Evolutionary conservation across 2,113 vertebrate species (phyloP), one percentile per base, ranked within the genome.

Genomic region (Electrona antarctica): DNA sequence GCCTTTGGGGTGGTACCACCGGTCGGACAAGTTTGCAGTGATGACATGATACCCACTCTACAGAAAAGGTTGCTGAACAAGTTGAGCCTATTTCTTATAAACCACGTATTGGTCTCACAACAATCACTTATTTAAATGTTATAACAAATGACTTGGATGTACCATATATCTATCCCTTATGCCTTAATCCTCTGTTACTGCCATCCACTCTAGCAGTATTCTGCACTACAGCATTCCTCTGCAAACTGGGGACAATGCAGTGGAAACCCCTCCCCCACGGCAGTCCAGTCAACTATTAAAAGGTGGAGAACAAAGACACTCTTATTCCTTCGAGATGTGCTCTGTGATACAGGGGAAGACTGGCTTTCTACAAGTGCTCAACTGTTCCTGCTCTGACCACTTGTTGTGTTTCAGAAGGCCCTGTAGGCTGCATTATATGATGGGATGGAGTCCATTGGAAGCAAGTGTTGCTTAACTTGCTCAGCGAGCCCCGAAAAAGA

Each of bases 291-390:
- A 77, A 82, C 77, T 80, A 79, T 76, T 80, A 82, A 70, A 81
- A 86, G 74, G 73, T 75, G 79, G 68, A 63, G 76, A 82, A 88
- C 85, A 89, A 87, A 84, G 85, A 13, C 68, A 80, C 88, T 83
- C 65, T 88, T 86, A 86, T 90, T 85, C 83, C 71, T 86, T 76
- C 0, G 52, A 86, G 70, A 83, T 84, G 49, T 72, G 61, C 52
- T 52, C 69, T 62, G 28, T 67, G 41, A 45, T 61, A 12, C 65
- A 45, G 14, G 21, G 61, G 59, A 73, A 54, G 55, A 21, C 51
- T 49, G 33, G 58, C 49, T 76, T 66, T 74, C 51, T 57, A 67
- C 50, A 66, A 67, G 46, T 33, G 67, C 28, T 29, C 29, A 66
- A 41, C 28, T 70, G 41, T 82, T 70, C 55, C 7, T 63, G 50